phyloP scores from a whole-genome alignment of 2,888 invertebrate genomes.

The Syrphus vitripennis region DNA sequence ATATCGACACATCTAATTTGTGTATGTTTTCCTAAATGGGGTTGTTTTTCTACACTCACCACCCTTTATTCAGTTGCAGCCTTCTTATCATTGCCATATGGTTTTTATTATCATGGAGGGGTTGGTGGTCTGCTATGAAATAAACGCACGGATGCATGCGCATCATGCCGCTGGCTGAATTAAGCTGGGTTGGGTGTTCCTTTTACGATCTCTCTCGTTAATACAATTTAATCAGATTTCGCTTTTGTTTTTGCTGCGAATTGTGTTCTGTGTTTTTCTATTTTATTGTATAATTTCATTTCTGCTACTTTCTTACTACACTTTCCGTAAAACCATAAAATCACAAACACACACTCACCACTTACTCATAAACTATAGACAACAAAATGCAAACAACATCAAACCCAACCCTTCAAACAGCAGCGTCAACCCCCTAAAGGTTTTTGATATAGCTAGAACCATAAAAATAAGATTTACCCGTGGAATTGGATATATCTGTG shows the following conservation, averaged over 20 bases:
- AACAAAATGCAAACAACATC: background rate
- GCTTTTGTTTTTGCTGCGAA: constrained; percentile 3
- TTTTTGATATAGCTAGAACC: constrained; percentile 52
- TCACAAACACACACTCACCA: constrained; percentile 47
- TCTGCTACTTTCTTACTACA: constrained; percentile 22
- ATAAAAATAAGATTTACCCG: constrained; percentile 64
- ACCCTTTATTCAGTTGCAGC: background rate
- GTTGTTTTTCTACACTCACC: background rate
- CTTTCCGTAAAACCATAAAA: constrained; percentile 50
- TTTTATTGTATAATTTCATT: constrained; percentile 13
- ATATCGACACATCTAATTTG: constrained; percentile 23
- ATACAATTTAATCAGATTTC: constrained; percentile 67
- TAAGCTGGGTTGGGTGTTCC: constrained; percentile 14
- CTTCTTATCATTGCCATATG: constrained; percentile 22
- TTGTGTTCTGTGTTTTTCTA: background rate
- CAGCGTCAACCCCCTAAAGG: constrained; percentile 24
- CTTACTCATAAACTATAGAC: background rate
- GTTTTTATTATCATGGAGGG: background rate
- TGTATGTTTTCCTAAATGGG: background rate
- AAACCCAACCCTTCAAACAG: constrained; percentile 20
- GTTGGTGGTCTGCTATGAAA: constrained; percentile 22
- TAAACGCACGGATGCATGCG: constrained; percentile 47
- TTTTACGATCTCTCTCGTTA: constrained; percentile 54
- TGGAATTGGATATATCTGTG: constrained; percentile 58
- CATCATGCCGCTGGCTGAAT: too few relatives aligned